A percentile compares a stretch with the other conserved stretches of the same genome.
These are phyloP conservation scores for Lepidostoma basale DNA, from an alignment of 1,140 invertebrate genomes.

Conservation along the genomic window DNA sequence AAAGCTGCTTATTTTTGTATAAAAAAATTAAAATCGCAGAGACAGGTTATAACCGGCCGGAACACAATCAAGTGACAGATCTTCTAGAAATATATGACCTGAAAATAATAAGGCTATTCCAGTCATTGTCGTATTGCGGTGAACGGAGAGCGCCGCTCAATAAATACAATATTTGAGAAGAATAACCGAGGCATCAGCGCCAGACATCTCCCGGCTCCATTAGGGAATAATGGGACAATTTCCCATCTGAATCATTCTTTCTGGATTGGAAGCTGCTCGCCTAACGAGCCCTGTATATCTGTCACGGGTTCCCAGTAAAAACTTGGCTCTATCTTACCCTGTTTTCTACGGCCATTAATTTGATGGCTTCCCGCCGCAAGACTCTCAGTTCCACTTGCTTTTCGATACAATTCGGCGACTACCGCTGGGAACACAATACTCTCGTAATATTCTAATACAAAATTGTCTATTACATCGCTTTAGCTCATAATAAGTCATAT, in stretches of 20 bases:
- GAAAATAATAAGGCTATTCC: neutral
- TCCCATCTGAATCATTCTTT: slow-evolving; percentile 22
- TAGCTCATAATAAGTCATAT: too few relatives aligned
- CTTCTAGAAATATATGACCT: too few relatives aligned
- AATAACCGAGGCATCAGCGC: neutral
- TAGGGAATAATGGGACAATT: slow-evolving; percentile 23
- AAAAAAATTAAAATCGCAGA: too few relatives aligned
- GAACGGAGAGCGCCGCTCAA: neutral
- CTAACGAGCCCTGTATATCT: slow-evolving; percentile 5
- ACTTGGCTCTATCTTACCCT: neutral
- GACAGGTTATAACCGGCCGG: too few relatives aligned
- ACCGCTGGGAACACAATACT: too few relatives aligned
- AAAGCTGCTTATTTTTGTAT: too few relatives aligned
- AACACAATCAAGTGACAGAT: too few relatives aligned
- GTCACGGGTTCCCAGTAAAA: neutral
- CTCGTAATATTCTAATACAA: too few relatives aligned
- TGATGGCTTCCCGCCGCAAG: too few relatives aligned
- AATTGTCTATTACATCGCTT: too few relatives aligned
- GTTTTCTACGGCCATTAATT: neutral
- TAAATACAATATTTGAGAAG: neutral
- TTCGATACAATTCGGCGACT: too few relatives aligned
- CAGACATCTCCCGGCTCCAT: slow-evolving; percentile 5
- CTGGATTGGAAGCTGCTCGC: slow-evolving; percentile 4
- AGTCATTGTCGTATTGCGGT: neutral
- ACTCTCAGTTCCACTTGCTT: too few relatives aligned